A percentile compares a stretch with the other conserved stretches of the same genome.
Evolutionary conservation across 2,113 vertebrate genomes (phyloP).

Genomic region (Hassar affinis): DNA sequence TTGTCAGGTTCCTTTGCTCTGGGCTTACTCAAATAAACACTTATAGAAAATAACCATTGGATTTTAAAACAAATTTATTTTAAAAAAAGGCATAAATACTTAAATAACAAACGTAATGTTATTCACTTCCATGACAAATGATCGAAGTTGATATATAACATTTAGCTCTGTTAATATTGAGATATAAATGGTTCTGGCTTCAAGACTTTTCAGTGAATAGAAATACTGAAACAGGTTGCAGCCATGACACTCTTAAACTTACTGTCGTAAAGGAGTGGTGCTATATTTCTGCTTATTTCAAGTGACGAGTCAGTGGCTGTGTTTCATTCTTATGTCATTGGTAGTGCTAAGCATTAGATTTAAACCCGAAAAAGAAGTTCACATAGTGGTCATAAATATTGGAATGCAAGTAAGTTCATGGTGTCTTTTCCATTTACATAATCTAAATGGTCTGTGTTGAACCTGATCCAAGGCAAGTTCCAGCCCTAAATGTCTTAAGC

Average conservation of each 20-base stretch:
- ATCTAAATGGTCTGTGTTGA: not conserved
- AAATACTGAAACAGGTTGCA: too few relatives aligned
- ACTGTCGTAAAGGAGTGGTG: not conserved
- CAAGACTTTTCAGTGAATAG: too few relatives aligned
- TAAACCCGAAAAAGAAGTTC: not conserved
- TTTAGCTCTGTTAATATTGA: too few relatives aligned
- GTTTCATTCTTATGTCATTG: not conserved
- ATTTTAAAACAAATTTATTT: not conserved
- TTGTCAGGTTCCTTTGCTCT: not conserved
- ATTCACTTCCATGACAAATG: too few relatives aligned
- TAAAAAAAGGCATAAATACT: too few relatives aligned
- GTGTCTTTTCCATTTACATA: not conserved
- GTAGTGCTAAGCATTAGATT: not conserved
- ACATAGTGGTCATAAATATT: not conserved
- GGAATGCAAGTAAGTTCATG: not conserved
- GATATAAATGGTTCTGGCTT: too few relatives aligned
- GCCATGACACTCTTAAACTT: too few relatives aligned
- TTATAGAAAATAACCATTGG: not conserved
- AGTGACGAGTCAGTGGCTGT: not conserved
- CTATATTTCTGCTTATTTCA: not conserved
- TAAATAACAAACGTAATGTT: too few relatives aligned
- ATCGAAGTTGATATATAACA: too few relatives aligned
- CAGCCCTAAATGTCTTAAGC: constrained; percentile 24
- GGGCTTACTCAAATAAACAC: not conserved
- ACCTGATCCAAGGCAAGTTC: not conserved